Percentiles rank a stretch among this genome's conserved stretches.
These are phyloP conservation scores for Oncorhynchus clarkii DNA, from an alignment of 2,113 vertebrate species.

Conservation along the genomic window DNA sequence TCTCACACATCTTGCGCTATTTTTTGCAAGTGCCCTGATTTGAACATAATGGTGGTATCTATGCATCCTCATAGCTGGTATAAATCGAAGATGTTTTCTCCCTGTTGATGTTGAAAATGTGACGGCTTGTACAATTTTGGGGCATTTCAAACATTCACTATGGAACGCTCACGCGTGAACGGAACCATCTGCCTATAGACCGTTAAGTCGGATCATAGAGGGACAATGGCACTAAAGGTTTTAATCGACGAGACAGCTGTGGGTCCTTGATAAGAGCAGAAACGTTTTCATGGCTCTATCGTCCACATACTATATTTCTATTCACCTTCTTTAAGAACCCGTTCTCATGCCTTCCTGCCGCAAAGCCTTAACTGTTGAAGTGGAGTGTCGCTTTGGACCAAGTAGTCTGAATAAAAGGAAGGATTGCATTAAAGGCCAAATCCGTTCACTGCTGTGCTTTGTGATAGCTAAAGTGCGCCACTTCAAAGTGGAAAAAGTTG, in stretches of 20 bases:
- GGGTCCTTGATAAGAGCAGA: slow-evolving; percentile 64
- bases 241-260: slow-evolving; percentile 41
- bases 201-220: too few species aligned
- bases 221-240: not conserved
- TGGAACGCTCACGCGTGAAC: too few species aligned
- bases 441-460: slow-evolving; percentile 54
- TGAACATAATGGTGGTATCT: too few species aligned
- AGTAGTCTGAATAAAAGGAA: slow-evolving; percentile 65
- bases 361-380: slow-evolving; percentile 59
- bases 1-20: not conserved
- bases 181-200: too few species aligned
- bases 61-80: too few species aligned
- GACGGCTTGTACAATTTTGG: too few species aligned
- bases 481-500: slow-evolving; percentile 70
- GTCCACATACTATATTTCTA: not conserved
- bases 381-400: slow-evolving; percentile 62
- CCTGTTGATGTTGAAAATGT: too few species aligned
- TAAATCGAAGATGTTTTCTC: too few species aligned
- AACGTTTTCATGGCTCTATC: slow-evolving; percentile 62
- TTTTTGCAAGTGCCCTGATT: too few species aligned
- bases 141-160: too few species aligned
- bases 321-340: slow-evolving; percentile 43
- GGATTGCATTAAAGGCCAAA: slow-evolving; percentile 58
- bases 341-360: slow-evolving; percentile 45
- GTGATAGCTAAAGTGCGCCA: slow-evolving; percentile 57